A percentile compares a stretch with the other conserved stretches of the same genome.
phyloP scores from a whole-genome alignment of 2,797 vertebrate genomes.

The Propithecus deckenii region DNA sequence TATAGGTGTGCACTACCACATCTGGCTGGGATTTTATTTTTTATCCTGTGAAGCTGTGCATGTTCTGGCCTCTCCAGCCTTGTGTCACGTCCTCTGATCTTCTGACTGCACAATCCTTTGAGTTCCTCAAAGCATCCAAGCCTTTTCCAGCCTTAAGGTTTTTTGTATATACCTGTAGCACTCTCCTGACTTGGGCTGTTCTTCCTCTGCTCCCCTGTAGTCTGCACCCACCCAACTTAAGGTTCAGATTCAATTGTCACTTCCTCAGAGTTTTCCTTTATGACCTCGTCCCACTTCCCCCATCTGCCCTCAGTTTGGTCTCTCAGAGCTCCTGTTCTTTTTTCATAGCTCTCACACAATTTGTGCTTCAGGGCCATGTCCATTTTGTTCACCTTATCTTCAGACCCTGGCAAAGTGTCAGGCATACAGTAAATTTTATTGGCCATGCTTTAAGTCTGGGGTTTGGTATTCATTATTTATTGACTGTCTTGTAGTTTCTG shows the following conservation, averaged over 20 bases:
- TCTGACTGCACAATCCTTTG: neutral
- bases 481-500: constrained; percentile 19
- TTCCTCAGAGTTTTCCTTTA: neutral
- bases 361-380: constrained; percentile 27
- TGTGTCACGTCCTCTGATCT: neutral
- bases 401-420: neutral
- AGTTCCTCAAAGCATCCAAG: neutral
- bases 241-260: neutral
- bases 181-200: neutral
- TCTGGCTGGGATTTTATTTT: neutral
- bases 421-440: neutral
- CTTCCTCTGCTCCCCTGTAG: neutral
- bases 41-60: neutral
- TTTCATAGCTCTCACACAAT: neutral
- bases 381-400: neutral
- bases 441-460: neutral
- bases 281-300: neutral
- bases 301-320: neutral
- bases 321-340: constrained; percentile 6
- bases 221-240: neutral
- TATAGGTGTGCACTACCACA: neutral
- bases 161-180: neutral
- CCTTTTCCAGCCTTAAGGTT: neutral
- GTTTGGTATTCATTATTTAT: constrained; percentile 38
- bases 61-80: neutral